Conservation (phyloP, 1,140 invertebrate genomes). For the Telenomus remus region DNA sequence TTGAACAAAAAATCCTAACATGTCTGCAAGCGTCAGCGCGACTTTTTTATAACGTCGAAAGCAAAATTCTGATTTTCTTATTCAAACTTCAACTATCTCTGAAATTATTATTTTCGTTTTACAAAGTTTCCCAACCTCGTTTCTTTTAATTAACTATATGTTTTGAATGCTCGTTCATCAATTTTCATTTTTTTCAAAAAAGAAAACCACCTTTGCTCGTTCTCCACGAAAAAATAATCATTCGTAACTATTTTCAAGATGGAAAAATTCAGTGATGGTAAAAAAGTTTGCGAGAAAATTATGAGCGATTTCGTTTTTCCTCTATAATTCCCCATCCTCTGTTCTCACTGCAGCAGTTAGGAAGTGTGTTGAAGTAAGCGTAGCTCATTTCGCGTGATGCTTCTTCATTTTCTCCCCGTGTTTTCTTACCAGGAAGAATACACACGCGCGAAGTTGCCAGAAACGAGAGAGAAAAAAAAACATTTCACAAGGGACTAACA, state of each 20-base stretch:
- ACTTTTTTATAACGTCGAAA: not conserved
- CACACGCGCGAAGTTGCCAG: slow-evolving; percentile 38
- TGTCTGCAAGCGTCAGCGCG: not conserved
- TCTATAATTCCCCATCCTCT: slow-evolving; percentile 1
- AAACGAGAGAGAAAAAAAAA: slow-evolving; percentile 33
- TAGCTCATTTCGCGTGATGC: slow-evolving; percentile 56
- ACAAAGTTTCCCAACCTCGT: too few relatives aligned
- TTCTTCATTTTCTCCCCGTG: slow-evolving; percentile 55
- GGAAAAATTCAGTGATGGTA: not conserved
- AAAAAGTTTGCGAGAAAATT: slow-evolving; percentile 41
- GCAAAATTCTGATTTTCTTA: not conserved
- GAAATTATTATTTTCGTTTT: too few relatives aligned
- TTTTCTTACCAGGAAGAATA: slow-evolving; percentile 37
- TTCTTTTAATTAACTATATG: too few relatives aligned
- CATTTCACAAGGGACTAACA: slow-evolving; percentile 39
- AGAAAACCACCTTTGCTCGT: too few relatives aligned
- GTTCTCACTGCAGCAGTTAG: slow-evolving; percentile 18
- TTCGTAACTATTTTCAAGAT: not conserved
- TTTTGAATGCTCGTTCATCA: too few relatives aligned
- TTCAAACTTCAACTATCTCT: too few relatives aligned
- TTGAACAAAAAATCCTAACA: slow-evolving; percentile 11
- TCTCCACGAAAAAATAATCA: too few relatives aligned
- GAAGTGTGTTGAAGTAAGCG: slow-evolving; percentile 45
- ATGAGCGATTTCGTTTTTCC: slow-evolving; percentile 36
- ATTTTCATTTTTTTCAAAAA: too few relatives aligned